Percentiles rank a stretch among this genome's conserved stretches.
phyloP scores from a whole-genome alignment of 35 echinoderm and acorn worm species.

The Hemicentrotus pulcherrimus region DNA sequence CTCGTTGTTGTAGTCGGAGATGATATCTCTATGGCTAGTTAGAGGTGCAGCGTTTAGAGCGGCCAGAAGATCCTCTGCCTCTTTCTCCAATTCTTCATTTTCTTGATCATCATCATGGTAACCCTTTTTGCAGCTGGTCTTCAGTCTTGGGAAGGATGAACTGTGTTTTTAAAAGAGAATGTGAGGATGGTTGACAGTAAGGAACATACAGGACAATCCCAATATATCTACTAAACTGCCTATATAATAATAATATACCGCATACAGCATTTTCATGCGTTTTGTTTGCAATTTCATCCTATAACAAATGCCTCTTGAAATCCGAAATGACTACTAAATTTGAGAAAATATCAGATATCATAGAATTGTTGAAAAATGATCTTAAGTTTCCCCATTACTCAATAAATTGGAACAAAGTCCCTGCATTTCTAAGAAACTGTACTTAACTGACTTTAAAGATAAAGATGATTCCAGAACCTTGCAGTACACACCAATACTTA shows the following conservation, averaged over 20 bases:
- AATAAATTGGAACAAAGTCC: not conserved
- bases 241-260: too few relatives aligned
- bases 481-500: too few relatives aligned
- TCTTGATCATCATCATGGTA: not conserved
- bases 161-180: not conserved
- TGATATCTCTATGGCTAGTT: not conserved
- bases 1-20: not conserved
- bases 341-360: too few relatives aligned
- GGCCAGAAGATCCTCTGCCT: conserved; percentile 22
- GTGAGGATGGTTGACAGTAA: not conserved
- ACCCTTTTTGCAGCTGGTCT: not conserved
- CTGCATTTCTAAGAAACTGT: not conserved
- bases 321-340: too few relatives aligned
- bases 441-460: too few relatives aligned
- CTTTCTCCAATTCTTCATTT: conserved; percentile 34
- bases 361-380: too few relatives aligned
- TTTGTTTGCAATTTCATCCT: not conserved
- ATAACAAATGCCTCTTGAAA: too few relatives aligned
- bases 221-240: too few relatives aligned
- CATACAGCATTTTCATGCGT: not conserved
- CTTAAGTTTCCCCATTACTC: too few relatives aligned
- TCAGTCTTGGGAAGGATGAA: conserved; percentile 35
- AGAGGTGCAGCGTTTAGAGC: conserved; percentile 19
- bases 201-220: not conserved
- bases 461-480: too few relatives aligned